These are phyloP conservation scores for Amiota mariae DNA, from an alignment of 2,888 invertebrate genomes.

Conservation along the genomic window DNA sequence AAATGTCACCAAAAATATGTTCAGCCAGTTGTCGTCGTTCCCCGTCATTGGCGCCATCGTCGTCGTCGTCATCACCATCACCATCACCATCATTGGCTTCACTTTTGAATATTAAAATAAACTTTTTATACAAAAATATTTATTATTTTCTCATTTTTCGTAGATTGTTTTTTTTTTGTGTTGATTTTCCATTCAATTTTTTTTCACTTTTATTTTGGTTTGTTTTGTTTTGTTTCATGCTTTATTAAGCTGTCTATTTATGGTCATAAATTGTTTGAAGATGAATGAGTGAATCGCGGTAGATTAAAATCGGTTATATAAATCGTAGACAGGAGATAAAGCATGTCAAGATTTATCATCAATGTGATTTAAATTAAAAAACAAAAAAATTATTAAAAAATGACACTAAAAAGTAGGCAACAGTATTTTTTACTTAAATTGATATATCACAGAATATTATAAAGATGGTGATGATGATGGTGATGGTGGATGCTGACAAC, in stretches of 20 bases:
- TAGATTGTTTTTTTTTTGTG: neutral
- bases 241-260: slow-evolving; percentile 12
- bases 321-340: slow-evolving; percentile 4
- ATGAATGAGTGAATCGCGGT: slow-evolving; percentile 17
- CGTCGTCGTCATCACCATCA: too few relatives aligned
- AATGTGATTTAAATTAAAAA: too few relatives aligned
- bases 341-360: slow-evolving; percentile 12
- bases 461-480: too few relatives aligned
- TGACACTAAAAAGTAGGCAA: neutral
- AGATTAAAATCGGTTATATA: slow-evolving; percentile 19
- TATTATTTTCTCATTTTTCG: neutral
- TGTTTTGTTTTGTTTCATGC: neutral
- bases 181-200: neutral
- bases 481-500: too few relatives aligned
- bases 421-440: neutral
- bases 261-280: slow-evolving; percentile 18
- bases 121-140: neutral
- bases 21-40: neutral
- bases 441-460: too few relatives aligned
- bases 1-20: neutral
- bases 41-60: too few relatives aligned
- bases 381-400: too few relatives aligned
- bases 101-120: slow-evolving; percentile 24
- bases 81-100: neutral
- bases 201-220: neutral